phyloP scores from a whole-genome alignment of 2,113 vertebrate genomes.

The Todiramphus saurophagus region DNA sequence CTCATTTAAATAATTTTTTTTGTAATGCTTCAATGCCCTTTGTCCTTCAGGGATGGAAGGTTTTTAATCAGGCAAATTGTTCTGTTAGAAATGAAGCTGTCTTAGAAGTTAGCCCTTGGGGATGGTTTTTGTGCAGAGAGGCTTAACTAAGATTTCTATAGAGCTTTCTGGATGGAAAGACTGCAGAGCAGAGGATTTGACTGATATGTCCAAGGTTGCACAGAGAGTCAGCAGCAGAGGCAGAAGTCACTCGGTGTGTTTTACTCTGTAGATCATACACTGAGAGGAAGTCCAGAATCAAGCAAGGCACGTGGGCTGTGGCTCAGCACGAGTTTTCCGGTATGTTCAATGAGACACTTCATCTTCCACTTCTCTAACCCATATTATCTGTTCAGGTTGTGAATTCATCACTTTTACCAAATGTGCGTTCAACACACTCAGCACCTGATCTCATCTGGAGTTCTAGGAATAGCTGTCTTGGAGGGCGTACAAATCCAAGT shows the following conservation, averaged over 20 bases:
- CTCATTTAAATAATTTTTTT: background rate
- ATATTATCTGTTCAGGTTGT: background rate
- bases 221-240: background rate
- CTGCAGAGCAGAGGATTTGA: background rate
- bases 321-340: background rate
- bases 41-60: conserved; percentile 41
- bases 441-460: background rate
- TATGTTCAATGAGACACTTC: background rate
- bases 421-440: background rate
- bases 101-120: conserved; percentile 17
- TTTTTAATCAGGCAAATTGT: conserved; percentile 45
- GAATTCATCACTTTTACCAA: background rate
- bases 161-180: background rate
- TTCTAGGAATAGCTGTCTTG: background rate
- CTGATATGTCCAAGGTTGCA: background rate
- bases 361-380: background rate
- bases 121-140: conserved; percentile 3
- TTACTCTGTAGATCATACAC: background rate
- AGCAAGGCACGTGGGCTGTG: accelerated
- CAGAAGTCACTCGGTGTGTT: accelerated
- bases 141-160: background rate
- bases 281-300: too few relatives aligned
- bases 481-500: background rate
- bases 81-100: conserved; percentile 32
- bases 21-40: background rate